phyloP scores from a whole-genome alignment of 2,888 invertebrate species.

The Gnatocerus cornutus region DNA sequence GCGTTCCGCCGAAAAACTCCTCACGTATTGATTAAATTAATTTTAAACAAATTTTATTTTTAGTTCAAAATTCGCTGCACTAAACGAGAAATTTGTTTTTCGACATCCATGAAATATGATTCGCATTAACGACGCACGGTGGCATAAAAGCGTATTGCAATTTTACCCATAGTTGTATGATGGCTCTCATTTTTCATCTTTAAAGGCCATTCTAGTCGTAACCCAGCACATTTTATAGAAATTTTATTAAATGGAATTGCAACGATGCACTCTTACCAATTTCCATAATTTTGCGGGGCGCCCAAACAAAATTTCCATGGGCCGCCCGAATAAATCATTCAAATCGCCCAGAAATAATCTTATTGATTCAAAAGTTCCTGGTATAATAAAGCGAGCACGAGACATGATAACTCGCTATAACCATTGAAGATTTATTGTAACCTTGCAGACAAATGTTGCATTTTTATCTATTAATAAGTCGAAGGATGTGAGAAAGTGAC shows the following conservation, averaged over 20 bases:
- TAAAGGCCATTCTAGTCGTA: not conserved
- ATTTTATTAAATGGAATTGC: too few species aligned
- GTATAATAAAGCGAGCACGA: not conserved
- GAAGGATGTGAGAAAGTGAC: too few species aligned
- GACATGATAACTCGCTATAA: constrained; percentile 9
- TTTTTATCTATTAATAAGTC: constrained; percentile 20
- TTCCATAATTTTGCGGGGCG: too few species aligned
- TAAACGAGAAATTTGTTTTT: too few species aligned
- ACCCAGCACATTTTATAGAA: not conserved
- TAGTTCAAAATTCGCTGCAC: too few species aligned
- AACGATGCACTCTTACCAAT: too few species aligned
- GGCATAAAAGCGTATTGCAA: constrained; percentile 5
- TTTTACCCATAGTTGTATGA: not conserved
- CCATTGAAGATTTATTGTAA: not conserved
- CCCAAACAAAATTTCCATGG: too few species aligned
- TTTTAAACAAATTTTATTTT: too few species aligned
- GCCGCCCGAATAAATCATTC: not conserved
- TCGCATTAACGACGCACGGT: not conserved
- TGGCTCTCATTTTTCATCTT: not conserved
- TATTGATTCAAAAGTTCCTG: not conserved
- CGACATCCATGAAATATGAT: not conserved
- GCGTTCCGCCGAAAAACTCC: too few species aligned
- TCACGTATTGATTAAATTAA: too few species aligned
- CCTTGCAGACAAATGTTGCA: constrained; percentile 15
- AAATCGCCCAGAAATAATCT: constrained; percentile 7